phyloP scores from a whole-genome alignment of 2,113 vertebrate species.

The Psittacara wagleri region DNA sequence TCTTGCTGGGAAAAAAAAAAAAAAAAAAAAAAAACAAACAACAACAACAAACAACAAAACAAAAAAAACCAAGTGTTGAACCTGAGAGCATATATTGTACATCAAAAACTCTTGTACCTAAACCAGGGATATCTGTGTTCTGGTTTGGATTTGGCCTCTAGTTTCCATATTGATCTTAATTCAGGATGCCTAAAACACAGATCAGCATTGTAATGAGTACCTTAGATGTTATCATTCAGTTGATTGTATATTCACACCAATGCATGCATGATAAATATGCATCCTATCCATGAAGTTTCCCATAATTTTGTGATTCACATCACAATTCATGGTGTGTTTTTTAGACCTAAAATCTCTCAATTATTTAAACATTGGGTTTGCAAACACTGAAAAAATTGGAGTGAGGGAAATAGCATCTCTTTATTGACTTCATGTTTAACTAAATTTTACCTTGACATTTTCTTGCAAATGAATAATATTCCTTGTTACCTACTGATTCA shows the following conservation, averaged over 20 bases:
- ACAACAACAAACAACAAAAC: neutral
- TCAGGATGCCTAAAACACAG: neutral
- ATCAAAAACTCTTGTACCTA: neutral
- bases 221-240: neutral
- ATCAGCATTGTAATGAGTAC: fast-evolving
- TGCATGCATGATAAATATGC: neutral
- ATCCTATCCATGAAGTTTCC: neutral
- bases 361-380: neutral
- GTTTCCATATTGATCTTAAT: neutral
- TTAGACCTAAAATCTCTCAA: neutral
- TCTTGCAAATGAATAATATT: neutral
- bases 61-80: neutral
- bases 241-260: neutral
- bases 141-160: neutral
- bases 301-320: neutral
- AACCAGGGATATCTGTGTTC: neutral
- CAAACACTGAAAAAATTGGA: neutral
- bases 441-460: neutral
- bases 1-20: neutral
- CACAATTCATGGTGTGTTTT: neutral
- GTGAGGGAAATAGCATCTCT: neutral
- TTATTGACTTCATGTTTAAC: neutral
- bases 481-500: neutral
- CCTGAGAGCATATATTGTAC: fast-evolving
- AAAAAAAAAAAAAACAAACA: neutral